Evolutionary conservation across 2,888 invertebrate species (phyloP).

Genomic region (Cantharis rustica): DNA sequence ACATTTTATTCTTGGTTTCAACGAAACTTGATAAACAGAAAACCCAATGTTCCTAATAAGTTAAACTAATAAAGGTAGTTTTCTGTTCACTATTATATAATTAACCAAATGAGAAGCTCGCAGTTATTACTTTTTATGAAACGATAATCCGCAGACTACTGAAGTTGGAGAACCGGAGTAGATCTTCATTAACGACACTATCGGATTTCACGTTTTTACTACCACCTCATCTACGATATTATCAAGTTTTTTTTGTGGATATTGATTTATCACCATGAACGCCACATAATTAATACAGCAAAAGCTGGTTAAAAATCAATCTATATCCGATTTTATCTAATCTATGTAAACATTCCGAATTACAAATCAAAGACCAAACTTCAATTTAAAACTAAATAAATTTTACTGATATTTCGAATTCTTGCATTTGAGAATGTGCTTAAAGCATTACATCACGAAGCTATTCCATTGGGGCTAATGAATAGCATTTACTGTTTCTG

Average conservation of each 20-base stretch:
- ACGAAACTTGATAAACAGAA: too few relatives aligned
- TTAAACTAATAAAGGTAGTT: too few relatives aligned
- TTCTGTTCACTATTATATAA: too few relatives aligned
- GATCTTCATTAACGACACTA: background rate
- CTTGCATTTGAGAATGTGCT: background rate
- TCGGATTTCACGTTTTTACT: background rate
- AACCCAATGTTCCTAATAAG: too few relatives aligned
- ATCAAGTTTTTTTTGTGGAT: background rate
- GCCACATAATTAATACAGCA: background rate
- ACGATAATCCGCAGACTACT: too few relatives aligned
- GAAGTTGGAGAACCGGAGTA: too few relatives aligned
- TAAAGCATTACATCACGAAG: background rate
- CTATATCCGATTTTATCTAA: background rate
- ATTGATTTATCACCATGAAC: background rate
- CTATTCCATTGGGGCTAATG: background rate
- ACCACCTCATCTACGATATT: background rate
- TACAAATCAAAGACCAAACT: background rate
- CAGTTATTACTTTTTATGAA: too few relatives aligned
- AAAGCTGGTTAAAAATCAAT: background rate
- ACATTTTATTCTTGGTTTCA: too few relatives aligned
- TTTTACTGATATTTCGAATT: background rate
- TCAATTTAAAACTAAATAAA: background rate
- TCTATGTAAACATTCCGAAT: background rate
- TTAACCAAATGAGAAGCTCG: too few relatives aligned
- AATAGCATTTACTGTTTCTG: background rate